Base-by-base conservation (phyloP, 2,113 vertebrate species). In the Chauna torquata region DNA sequence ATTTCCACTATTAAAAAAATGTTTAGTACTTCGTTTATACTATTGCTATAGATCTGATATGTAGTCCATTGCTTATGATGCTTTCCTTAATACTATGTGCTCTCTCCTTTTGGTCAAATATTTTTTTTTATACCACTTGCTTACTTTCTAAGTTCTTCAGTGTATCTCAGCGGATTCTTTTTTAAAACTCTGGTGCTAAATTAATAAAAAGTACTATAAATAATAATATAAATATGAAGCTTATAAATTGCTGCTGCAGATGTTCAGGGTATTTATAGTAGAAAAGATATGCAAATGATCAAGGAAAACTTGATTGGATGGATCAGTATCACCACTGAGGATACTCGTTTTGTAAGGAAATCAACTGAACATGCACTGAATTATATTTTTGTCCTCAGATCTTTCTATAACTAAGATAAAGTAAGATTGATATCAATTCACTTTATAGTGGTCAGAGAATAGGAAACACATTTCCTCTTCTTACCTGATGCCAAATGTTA, bases 211-310 rank as follows among this genome's bases (percentile, higher is more conserved):
- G 5, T 47, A 40, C 91, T 92, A 94, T 82, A 94, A 94, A 95
- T 96, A 94, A 95, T 82, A 85, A 34, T 55, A 69, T 59, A 94
- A 94, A 87, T 75, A 75, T 34, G 42, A 92, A 3, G 30, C 16
- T 82, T 92, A 87, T 44, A 92, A 96, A 97, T 96, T 79, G 82
- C 74, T 6, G 6, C 70, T 84, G 86, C 96, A 97, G 95, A 96
- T 96, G 95, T 97, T 96, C 86, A 87, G 75, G 89, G 78, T 96
- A 97, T 92, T 97, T 95, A 95, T 97, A 96, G 95, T 36, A 91
- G 45, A 81, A 87, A 88, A 94, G 89, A 96, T 95, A 96, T 92
- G 96, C 94, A 96, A 97, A 96, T 96, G 13, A 79, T 86, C 57
- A 40, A 84, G 47, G 62, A 79, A 92, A 97, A 91, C 77, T 94